phyloP scores from a whole-genome alignment of 1,140 invertebrate species.

The Pogonomyrmex californicus region DNA sequence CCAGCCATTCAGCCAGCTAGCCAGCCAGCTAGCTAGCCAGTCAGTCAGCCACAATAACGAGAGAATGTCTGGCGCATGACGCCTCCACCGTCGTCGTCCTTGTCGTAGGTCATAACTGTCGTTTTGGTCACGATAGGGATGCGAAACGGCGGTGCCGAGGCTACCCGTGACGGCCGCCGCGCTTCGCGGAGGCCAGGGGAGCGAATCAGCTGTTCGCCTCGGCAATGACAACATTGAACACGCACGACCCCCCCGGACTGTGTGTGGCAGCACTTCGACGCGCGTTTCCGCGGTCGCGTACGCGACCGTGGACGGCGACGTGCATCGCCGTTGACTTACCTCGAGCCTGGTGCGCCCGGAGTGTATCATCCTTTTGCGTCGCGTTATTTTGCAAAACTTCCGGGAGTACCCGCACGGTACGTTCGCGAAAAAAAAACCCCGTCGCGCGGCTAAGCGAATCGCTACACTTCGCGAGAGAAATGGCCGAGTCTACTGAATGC shows the following conservation, averaged over 20 bases:
- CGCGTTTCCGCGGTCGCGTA: constrained; percentile 64
- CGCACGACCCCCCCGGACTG: constrained; percentile 70
- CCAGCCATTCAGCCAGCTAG: background rate
- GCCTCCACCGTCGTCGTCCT: constrained; percentile 37
- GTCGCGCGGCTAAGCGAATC: constrained; percentile 73
- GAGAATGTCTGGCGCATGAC: constrained; percentile 51
- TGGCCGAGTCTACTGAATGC: constrained; percentile 85
- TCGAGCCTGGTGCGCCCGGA: constrained; percentile 87
- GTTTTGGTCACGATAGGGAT: constrained; percentile 1
- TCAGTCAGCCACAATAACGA: constrained; percentile 31
- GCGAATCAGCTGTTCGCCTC: constrained; percentile 86
- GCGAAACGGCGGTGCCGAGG: constrained; percentile 46
- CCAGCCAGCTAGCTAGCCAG: constrained; percentile 7
- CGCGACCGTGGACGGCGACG: background rate
- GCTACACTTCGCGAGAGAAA: constrained; percentile 83
- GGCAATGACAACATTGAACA: constrained; percentile 86
- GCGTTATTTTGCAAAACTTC: constrained; percentile 86
- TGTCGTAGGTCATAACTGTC: constrained; percentile 32
- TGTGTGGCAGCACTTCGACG: constrained; percentile 71
- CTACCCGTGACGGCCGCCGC: constrained; percentile 35
- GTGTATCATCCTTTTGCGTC: constrained; percentile 88
- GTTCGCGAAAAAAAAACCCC: constrained; percentile 68
- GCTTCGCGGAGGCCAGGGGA: constrained; percentile 70
- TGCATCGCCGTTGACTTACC: constrained; percentile 80
- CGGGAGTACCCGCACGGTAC: constrained; percentile 85